Evolutionary conservation across 2,888 invertebrate species (phyloP), one percentile per base, ranked within the genome.

Genomic region (Spodoptera picta): DNA sequence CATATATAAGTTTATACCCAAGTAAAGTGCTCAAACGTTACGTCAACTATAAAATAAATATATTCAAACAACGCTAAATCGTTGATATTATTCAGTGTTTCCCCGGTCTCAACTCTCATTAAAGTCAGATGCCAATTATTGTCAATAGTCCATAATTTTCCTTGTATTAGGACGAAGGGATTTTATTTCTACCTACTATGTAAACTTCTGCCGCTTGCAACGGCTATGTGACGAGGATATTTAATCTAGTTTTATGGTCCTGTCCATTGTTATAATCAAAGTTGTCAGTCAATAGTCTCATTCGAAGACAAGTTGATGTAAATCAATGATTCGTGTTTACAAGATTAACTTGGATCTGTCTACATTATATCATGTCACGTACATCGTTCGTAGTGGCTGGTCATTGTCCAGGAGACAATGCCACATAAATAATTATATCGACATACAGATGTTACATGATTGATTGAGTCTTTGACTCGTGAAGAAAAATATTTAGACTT

Each of bases 401-500:
- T 81, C 86, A 90, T 89, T 90, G 90, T 89, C 85, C 85, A 79
- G n/a, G 42, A 77, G 83, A 88, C 87, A 88, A 88, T 89, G 87
- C 83, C 80, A 81, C 86, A 85, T 87, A 87, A 87, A 86, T 87
- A 87, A 87, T 86, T 80, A 83, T 82, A 83, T 82, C 79, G 79
- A 79, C 77, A 75, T 51, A 54, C 75, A 69, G 60, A 77, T 74
- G 77, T 73, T 65, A 75, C 70, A 74, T 64, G 73, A 71, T 63
- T 69, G 65, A 56, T 36, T 73, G 46, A 19, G 44, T 43, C 48
- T 48, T 42, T n/a, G 44, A 52, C 54, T 57, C 50, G 62, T 72
- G 70, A 69, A 62, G 60, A 72, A 68, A 65, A 79, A 80, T 77
- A 70, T 77, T 77, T 71, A 58, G 54, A 63, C n/a, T 42, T 27